Evolutionary conservation across 2,888 invertebrate genomes (phyloP).

Genomic region (Altica lythri): DNA sequence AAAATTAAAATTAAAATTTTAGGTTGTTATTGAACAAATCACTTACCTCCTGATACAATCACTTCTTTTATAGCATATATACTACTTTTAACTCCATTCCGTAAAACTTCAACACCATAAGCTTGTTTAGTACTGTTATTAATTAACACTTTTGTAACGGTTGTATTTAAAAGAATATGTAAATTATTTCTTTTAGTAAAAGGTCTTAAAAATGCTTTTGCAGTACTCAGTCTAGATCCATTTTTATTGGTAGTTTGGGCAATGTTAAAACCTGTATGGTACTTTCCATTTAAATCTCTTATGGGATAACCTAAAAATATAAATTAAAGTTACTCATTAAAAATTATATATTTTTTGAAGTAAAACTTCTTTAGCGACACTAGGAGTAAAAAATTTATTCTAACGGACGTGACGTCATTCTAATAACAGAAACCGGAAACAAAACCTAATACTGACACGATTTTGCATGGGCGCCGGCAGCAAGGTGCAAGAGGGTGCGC

Average conservation of each 20-base stretch:
- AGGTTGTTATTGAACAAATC: neutral
- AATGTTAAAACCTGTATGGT: conserved; percentile 82
- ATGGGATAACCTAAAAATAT: conserved; percentile 66
- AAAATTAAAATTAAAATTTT: neutral
- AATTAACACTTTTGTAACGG: conserved; percentile 76
- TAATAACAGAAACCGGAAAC: too few species aligned
- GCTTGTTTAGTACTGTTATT: conserved; percentile 74
- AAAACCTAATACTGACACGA: too few species aligned
- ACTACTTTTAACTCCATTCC: conserved; percentile 63
- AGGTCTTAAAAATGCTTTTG: conserved; percentile 82
- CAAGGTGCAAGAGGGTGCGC: too few species aligned
- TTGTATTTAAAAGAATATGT: conserved; percentile 82
- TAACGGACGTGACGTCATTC: too few species aligned
- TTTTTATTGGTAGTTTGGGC: conserved; percentile 87
- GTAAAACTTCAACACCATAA: conserved; percentile 74
- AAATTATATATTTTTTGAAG: too few species aligned
- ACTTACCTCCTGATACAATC: conserved; percentile 62
- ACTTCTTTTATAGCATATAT: conserved; percentile 73
- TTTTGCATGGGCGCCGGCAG: too few species aligned
- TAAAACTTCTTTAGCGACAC: too few species aligned
- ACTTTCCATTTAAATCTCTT: conserved; percentile 81
- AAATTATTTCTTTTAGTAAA: conserved; percentile 76
- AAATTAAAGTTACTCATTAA: too few species aligned
- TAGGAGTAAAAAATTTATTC: too few species aligned
- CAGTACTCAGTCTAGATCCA: conserved; percentile 81